Evolutionary conservation across 2,113 vertebrate species (phyloP).

Genomic region (Rhagologus leucostigma): DNA sequence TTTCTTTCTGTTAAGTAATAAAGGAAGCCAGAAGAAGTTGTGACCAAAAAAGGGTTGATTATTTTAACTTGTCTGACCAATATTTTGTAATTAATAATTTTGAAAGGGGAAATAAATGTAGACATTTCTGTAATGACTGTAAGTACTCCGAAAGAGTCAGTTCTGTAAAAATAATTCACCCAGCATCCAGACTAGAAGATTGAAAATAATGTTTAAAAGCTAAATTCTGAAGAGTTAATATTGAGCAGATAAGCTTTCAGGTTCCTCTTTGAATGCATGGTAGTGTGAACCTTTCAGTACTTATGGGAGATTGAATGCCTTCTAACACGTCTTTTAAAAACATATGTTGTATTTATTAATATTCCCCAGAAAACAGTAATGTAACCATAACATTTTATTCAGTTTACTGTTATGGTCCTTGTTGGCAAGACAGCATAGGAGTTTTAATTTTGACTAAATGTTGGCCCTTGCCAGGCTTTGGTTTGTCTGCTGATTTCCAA

Average conservation of each 20-base stretch:
- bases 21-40: not conserved
- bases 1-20: not conserved
- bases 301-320: not conserved
- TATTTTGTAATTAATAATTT: conserved; percentile 49
- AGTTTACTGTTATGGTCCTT: not conserved
- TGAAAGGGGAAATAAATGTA: conserved; percentile 60
- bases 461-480: not conserved
- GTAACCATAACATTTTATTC: not conserved
- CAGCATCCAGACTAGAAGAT: not conserved
- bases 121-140: conserved; percentile 56
- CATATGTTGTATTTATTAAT: not conserved
- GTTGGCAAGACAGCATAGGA: not conserved
- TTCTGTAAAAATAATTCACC: conserved; percentile 39
- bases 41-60: not conserved
- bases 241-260: not conserved
- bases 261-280: not conserved
- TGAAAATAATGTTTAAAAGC: conserved; percentile 23
- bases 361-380: not conserved
- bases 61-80: conserved; percentile 15
- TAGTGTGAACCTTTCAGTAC: not conserved
- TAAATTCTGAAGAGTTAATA: not conserved
- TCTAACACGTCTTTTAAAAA: not conserved
- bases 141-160: conserved; percentile 37
- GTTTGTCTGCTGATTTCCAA: not conserved
- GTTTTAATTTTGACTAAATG: not conserved